These are phyloP conservation scores for Calameuta filiformis DNA, from an alignment of 2,888 invertebrate species.

Conservation along the genomic window DNA sequence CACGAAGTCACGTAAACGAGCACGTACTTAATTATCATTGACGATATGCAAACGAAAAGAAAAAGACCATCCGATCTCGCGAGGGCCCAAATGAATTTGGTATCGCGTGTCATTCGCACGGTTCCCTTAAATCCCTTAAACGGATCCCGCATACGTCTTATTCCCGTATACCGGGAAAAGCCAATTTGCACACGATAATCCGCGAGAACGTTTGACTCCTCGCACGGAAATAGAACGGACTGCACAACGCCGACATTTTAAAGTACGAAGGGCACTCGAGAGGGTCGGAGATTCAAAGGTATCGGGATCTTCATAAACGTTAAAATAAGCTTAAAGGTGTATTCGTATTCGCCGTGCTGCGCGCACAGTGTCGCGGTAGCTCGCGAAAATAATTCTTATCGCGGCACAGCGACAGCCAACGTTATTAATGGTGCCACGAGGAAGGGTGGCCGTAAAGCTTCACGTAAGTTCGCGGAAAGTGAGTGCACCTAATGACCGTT, in stretches of 20 bases:
- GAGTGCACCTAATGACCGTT: neutral
- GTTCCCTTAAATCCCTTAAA: neutral
- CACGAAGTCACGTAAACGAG: neutral
- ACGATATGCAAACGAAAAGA: neutral
- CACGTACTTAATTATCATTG: neutral
- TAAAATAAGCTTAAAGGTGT: neutral
- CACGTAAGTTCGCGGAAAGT: neutral
- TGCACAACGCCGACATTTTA: neutral
- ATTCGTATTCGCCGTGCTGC: neutral
- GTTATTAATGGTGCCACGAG: conserved; percentile 11
- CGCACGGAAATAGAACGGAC: neutral
- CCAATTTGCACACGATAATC: neutral
- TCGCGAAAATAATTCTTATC: conserved; percentile 11
- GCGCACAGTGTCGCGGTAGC: neutral
- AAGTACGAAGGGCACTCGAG: neutral
- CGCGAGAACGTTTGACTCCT: neutral
- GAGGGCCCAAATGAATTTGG: neutral
- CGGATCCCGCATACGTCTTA: neutral
- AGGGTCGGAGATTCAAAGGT: no score
- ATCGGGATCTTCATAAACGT: neutral
- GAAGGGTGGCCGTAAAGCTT: conserved; percentile 1
- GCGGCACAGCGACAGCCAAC: neutral
- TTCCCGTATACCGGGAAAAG: neutral
- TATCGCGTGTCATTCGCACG: neutral
- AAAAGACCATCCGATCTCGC: neutral